Conservation (phyloP, 1,140 invertebrate species). For the Aleiodes sp. region DNA sequence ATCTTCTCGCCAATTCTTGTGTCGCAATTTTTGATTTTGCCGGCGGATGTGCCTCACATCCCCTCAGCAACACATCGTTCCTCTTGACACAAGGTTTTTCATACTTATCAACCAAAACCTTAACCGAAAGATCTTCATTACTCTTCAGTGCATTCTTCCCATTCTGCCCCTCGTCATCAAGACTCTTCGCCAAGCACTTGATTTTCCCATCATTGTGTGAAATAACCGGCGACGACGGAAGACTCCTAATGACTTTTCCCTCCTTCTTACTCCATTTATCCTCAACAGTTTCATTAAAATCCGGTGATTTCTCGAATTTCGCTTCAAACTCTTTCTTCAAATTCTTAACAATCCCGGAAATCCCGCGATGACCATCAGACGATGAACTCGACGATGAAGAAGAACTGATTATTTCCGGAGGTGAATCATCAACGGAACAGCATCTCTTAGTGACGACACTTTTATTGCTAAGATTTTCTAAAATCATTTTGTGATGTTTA, state of each 20-base stretch:
- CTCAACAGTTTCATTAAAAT: constrained; percentile 39
- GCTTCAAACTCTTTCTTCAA: constrained; percentile 88
- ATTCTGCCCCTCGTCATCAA: background rate
- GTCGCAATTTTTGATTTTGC: constrained; percentile 65
- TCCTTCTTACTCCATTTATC: constrained; percentile 47
- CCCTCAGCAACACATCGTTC: constrained; percentile 47
- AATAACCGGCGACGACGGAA: constrained; percentile 71
- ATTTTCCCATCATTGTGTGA: constrained; percentile 65
- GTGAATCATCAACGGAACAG: constrained; percentile 58
- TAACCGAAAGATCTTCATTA: constrained; percentile 76
- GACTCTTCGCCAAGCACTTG: background rate
- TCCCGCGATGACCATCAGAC: constrained; percentile 56
- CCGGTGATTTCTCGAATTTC: constrained; percentile 64
- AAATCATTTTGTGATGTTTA: constrained; percentile 69
- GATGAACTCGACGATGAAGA: constrained; percentile 34
- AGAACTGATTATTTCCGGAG: constrained; percentile 47
- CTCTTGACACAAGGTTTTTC: constrained; percentile 54
- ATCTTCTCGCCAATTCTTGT: constrained; percentile 56
- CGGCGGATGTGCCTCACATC: constrained; percentile 58
- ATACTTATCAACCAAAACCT: constrained; percentile 78
- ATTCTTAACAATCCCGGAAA: constrained; percentile 78
- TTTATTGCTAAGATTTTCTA: constrained; percentile 68
- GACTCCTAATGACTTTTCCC: constrained; percentile 60
- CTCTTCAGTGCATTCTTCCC: background rate
- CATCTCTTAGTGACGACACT: constrained; percentile 58